phyloP scores from a whole-genome alignment of 1,140 invertebrate genomes.

The Atta cephalotes region DNA sequence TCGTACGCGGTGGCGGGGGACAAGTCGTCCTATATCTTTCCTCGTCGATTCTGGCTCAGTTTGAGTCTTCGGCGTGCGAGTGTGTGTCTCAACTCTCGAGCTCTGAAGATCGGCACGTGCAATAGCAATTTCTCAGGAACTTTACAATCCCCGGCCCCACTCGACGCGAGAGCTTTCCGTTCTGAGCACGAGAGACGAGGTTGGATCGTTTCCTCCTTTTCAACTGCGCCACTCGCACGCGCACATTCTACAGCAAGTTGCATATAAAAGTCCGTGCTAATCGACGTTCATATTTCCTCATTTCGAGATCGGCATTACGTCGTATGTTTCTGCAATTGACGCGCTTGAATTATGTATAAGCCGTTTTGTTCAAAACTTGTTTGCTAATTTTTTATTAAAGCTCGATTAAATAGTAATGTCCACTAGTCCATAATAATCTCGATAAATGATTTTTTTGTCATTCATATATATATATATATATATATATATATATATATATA shows the following conservation, averaged over 20 bases:
- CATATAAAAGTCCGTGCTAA: slow-evolving; percentile 57
- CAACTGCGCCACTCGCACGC: slow-evolving; percentile 4
- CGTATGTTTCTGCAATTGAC: background rate
- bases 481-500: too few species aligned
- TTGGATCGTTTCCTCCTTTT: slow-evolving; percentile 29
- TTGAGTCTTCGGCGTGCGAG: background rate
- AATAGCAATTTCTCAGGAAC: slow-evolving; percentile 49
- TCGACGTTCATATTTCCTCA: slow-evolving; percentile 48
- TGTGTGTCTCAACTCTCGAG: background rate
- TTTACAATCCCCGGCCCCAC: slow-evolving; percentile 42
- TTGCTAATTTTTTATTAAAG: background rate
- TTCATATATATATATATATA: too few species aligned
- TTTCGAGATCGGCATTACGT: background rate
- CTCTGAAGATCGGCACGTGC: slow-evolving; percentile 43
- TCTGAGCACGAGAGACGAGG: slow-evolving; percentile 1
- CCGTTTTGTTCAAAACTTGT: background rate
- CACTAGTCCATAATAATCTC: background rate
- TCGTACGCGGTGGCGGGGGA: background rate
- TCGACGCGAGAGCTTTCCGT: slow-evolving; percentile 47
- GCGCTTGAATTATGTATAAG: slow-evolving; percentile 6
- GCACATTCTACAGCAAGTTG: slow-evolving; percentile 15
- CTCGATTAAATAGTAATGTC: background rate
- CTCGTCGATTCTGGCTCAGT: slow-evolving; percentile 38
- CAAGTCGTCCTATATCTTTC: slow-evolving; percentile 30
- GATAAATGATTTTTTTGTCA: background rate